Evolutionary conservation across 1,140 invertebrate genomes (phyloP), one percentile per base, ranked within the genome.

Genomic region (Amphibalanus amphitrite): DNA sequence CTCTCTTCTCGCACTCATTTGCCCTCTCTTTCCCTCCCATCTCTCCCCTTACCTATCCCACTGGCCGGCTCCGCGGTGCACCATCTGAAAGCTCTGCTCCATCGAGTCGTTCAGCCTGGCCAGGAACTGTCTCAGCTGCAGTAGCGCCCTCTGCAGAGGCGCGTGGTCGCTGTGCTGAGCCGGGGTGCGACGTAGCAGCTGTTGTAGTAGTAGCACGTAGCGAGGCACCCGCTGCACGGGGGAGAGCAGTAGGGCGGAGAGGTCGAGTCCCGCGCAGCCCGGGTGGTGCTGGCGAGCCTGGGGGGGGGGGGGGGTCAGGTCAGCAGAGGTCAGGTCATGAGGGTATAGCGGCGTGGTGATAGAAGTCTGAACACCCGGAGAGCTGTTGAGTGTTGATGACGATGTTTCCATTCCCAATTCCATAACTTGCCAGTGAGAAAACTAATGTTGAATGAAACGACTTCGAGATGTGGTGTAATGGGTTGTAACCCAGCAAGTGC

Each of bases 151-250:
- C 71, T 78, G 76, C 23, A 81, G 76, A 72, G 77, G 76, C 33
- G 75, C 75, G 70, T 76, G 76, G 73, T 82, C 81, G 25, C 77
- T 77, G 73, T 81, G 80, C 26, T 73, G 73, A 23, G 74, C 29
- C 38, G 76, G 75, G 0, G 81, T 82, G 75, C 76, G 76, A 73
- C 79, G 79, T 13, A 80, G 72, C 69, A 81, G 74, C 75, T 80
- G 78, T 74, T 81, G 79, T 23, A 82, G 73, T 15, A 81, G 75
- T 1, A 82, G 75, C 64, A 81, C 78, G 72, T 81, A 81, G 59
- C 79, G 75, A 23, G 81, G 80, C 72, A 81, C 79, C 69, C 80
- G 73, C 72, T 81, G 80, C 23, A 82, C 76, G 26, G 81, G 81
- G 28, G 79, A 80, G 69, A 81, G 71, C 4, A 82, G 75, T 72